Evolutionary conservation across 2,113 vertebrate species (phyloP).

Genomic region (Abramis brama): DNA sequence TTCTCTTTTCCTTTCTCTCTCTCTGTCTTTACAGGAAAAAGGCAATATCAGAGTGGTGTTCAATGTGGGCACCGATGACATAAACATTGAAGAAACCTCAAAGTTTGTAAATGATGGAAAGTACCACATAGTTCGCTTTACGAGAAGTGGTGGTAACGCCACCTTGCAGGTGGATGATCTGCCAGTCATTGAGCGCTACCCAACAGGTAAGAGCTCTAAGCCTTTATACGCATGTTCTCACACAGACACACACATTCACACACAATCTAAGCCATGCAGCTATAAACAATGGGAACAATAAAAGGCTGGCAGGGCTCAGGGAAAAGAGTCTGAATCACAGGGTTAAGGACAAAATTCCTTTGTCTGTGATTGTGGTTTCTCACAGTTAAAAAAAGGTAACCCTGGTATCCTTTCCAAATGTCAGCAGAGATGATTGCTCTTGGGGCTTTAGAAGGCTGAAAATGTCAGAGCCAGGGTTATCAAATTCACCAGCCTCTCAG

Average conservation of each 20-base stretch:
- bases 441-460: constrained; percentile 56
- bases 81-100: constrained; percentile 97
- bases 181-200: constrained; percentile 95
- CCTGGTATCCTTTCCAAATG: constrained; percentile 63
- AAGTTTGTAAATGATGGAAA: constrained; percentile 99
- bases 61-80: constrained; percentile 98
- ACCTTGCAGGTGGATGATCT: constrained; percentile 98
- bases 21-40: constrained; percentile 82
- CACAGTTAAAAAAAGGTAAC: constrained; percentile 54
- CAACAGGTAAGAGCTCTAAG: constrained; percentile 88
- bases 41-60: constrained; percentile 98
- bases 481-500: constrained; percentile 54
- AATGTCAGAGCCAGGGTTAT: constrained; percentile 60
- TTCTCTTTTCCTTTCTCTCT: constrained; percentile 24
- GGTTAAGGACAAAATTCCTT: constrained; percentile 57
- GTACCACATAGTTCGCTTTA: constrained; percentile 98
- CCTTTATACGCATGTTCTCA: constrained; percentile 47
- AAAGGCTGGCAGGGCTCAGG: constrained; percentile 47
- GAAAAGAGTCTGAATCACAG: constrained; percentile 48
- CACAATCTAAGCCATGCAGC: constrained; percentile 39
- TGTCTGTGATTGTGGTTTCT: constrained; percentile 55
- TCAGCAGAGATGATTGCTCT: constrained; percentile 58
- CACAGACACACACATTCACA: constrained; percentile 40
- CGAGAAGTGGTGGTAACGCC: constrained; percentile 96
- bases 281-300: constrained; percentile 35